Conservation (phyloP, 2,888 invertebrate species). For the Cheilosia vulpina region DNA sequence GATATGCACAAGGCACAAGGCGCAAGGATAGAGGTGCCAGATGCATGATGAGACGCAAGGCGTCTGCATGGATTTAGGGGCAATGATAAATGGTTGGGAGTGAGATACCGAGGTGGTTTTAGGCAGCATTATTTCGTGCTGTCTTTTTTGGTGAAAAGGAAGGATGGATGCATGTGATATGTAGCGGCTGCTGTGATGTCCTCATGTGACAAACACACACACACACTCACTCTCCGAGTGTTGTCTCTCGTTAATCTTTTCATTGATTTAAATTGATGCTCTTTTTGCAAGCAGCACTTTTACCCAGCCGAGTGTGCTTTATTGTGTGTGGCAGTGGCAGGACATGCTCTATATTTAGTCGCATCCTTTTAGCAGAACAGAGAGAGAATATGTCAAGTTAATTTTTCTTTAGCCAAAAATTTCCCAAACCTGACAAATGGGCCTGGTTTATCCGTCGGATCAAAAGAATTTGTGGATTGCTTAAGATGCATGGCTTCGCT, state of each 20-base stretch:
- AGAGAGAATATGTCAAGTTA: constrained; percentile 63
- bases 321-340: constrained; percentile 74
- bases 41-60: constrained; percentile 66
- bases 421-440: constrained; percentile 69
- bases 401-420: constrained; percentile 68
- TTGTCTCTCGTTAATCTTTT: constrained; percentile 73
- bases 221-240: constrained; percentile 17
- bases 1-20: constrained; percentile 51
- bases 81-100: constrained; percentile 68
- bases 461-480: constrained; percentile 23
- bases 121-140: constrained; percentile 52
- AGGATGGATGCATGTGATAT: constrained; percentile 63
- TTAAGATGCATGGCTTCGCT: constrained; percentile 31
- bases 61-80: constrained; percentile 59
- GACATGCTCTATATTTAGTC: constrained; percentile 72
- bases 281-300: constrained; percentile 63
- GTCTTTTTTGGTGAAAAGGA: constrained; percentile 63
- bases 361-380: constrained; percentile 16
- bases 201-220: constrained; percentile 29
- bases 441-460: constrained; percentile 44
- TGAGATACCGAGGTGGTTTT: constrained; percentile 47
- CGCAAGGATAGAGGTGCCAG: constrained; percentile 61
- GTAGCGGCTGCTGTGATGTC: constrained; percentile 52
- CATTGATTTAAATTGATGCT: constrained; percentile 75
- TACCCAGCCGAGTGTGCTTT: constrained; percentile 62